Evolutionary conservation across 2,113 vertebrate genomes (phyloP), one percentile per base, ranked within the genome.

Genomic region (Aldabrachelys gigantea): DNA sequence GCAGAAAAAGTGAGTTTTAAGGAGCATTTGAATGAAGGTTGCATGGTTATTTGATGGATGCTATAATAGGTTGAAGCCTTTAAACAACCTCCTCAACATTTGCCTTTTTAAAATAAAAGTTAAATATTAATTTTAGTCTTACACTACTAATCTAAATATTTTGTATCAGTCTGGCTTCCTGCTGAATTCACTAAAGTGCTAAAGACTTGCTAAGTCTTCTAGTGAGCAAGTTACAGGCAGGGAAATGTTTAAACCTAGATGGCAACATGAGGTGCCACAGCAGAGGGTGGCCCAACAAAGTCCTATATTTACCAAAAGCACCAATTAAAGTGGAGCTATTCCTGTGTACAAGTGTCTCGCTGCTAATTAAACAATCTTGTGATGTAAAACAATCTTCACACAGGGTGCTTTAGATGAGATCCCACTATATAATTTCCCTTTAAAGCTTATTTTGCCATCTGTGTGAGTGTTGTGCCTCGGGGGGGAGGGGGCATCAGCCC

Each of bases 1-100:
- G 88, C 88, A 96, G 90, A n/a, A n/a, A 97, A 92, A 52, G 80
- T 19, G 69, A 92, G 76, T 91, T 89, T 90, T 95, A 96, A 56
- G n/a, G 24, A 92, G 53, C 76, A 93, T 94, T 90, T 84, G 89
- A 88, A 94, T 89, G 47, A 83, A 3, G 91, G 92, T 89, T 93
- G 69, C 93, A 89, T 94, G 91, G 69, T 62, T 94, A 62, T 94
- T 94, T 90, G 29, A 16, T 31, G 80, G 87, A 16, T 54, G 85
- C 49, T 49, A 10, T 54, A 69, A 87, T 54, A 90, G 86, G 79
- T 17, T 41, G 80, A 91, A 83, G 96, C 80, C 92, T 65, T 80
- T 96, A 8, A 27, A 16, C 81, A 54, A 89, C 80, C 50, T 85
- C 50, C 57, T 59, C 29, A 31, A 59, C 57, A 31, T 87, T 93